Base-by-base conservation (phyloP, 1,140 invertebrate genomes). In the Heliconius nattereri region DNA sequence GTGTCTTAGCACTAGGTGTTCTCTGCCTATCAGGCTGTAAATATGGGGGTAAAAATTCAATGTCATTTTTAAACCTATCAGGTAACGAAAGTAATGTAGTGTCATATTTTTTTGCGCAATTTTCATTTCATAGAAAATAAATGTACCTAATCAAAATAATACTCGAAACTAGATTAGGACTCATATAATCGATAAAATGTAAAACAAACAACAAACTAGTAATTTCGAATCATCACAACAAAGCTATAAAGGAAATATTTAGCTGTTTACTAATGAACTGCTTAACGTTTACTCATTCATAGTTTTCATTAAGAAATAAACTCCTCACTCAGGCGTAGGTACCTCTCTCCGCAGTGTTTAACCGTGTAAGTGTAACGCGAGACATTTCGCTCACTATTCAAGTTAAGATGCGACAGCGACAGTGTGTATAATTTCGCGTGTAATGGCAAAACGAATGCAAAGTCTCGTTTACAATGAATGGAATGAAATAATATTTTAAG, bases 361-460 rank as follows among this genome's bases (percentile, higher is more conserved):
- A 66, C 60, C 60, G 26, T 66, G 60, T 66, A 29, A 26, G n/a
- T 29, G 9, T 66, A 66, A 66, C 60, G 60, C 26, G 23, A 66
- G 26, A 66, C 32, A 75, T 32, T 75, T 75, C 73, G 54, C 13
- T 75, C 73, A 57, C 73, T 75, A 75, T 75, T 75, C 73, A 52
- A 75, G 23, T 75, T 75, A 75, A 75, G 73, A 71, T 37, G 71
- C 71, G 71, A 75, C 52, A 75, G 73, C 32, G 73, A 54, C 23
- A 45, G 7, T 57, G 49, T 54, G 73, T 66, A 77, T 70, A 77
- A 70, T 70, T 40, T 71, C 57, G 9, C 54, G 57, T 77, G 75
- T 77, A 77, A 70, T 70, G 45, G 75, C 32, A 77, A 66, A 77
- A 23, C 19, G 75, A 32, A 66, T n/a, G 23, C 37, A 78, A 71